Conservation (phyloP, 2,113 vertebrate species). For the human region DNA sequence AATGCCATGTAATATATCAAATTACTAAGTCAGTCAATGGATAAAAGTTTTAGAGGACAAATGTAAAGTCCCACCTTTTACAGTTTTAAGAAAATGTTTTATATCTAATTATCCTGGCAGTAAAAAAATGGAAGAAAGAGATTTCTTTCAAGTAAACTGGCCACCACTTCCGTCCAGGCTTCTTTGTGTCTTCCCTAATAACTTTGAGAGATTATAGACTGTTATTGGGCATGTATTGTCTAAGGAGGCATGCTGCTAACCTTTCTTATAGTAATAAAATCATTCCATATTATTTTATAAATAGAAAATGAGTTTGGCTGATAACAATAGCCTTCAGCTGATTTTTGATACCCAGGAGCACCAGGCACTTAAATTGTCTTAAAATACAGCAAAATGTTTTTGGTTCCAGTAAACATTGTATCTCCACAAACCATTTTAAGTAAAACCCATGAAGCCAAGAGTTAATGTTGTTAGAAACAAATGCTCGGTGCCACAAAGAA, state of each 20-base stretch:
- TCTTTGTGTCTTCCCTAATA: background rate
- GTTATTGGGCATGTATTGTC: background rate
- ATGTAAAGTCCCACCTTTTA: background rate
- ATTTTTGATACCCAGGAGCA: background rate
- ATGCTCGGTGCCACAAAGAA: too few species aligned
- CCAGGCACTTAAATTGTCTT: background rate
- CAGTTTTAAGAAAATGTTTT: background rate
- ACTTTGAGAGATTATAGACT: background rate
- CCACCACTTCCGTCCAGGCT: background rate
- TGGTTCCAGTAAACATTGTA: background rate
- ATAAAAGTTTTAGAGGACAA: background rate
- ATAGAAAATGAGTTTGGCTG: background rate
- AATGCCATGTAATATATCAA: background rate
- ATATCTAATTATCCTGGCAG: background rate
- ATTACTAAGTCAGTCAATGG: background rate
- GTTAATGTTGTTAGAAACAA: background rate
- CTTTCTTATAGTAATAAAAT: background rate
- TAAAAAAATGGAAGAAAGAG: background rate
- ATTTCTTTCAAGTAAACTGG: background rate
- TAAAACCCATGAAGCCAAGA: background rate
- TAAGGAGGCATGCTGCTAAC: background rate
- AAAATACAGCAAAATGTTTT: background rate
- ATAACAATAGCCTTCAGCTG: background rate
- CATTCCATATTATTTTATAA: constrained; percentile 9
- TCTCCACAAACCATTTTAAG: background rate